Conservation (phyloP, 2,797 vertebrate species). For the Cryptoblepharus egeriae region DNA sequence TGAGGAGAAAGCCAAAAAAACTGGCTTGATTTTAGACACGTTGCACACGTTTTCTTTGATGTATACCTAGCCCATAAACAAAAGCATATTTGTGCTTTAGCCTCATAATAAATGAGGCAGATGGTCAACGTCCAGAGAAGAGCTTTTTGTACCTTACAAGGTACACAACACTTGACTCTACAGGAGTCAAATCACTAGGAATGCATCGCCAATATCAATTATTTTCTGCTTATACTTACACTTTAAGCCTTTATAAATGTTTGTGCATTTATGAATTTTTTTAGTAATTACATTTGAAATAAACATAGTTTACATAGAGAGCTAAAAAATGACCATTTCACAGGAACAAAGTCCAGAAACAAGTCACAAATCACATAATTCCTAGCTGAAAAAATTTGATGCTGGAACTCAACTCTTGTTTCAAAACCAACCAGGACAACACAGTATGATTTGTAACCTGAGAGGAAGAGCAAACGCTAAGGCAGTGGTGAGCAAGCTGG, state of each 20-base stretch:
- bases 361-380: constrained; percentile 11
- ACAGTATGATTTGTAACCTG: background rate
- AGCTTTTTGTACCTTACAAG: constrained; percentile 49
- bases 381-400: background rate
- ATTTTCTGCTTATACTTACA: constrained; percentile 44
- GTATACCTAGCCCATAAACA: constrained; percentile 26
- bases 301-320: constrained; percentile 23
- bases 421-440: background rate
- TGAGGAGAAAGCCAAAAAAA: constrained; percentile 19
- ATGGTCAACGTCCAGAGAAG: constrained; percentile 45
- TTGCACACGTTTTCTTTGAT: constrained; percentile 47
- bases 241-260: constrained; percentile 47
- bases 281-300: background rate
- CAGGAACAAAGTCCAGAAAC: constrained; percentile 44
- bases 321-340: constrained; percentile 13
- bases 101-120: constrained; percentile 55
- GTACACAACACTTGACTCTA: constrained; percentile 61
- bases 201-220: constrained; percentile 50
- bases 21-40: background rate
- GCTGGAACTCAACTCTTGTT: background rate
- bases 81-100: constrained; percentile 47
- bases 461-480: too few relatives aligned
- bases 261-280: constrained; percentile 6
- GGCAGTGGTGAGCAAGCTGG: too few relatives aligned
- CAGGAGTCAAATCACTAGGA: constrained; percentile 50